phyloP scores from a whole-genome alignment of 2,888 invertebrate species.

The Xylophagus ater region DNA sequence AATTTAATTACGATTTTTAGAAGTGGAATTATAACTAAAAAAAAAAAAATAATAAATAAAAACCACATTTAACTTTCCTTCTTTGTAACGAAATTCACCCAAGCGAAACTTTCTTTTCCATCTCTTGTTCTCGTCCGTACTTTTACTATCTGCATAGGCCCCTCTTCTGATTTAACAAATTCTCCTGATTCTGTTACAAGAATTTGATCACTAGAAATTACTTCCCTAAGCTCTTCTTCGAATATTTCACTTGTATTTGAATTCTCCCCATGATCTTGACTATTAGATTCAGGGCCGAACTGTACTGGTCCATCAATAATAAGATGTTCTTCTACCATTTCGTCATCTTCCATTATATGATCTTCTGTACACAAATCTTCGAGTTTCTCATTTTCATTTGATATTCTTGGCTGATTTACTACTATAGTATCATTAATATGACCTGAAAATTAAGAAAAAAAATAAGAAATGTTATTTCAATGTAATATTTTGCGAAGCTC shows the following conservation, averaged over 20 bases:
- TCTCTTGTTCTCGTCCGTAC: constrained; percentile 10
- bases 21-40: no score
- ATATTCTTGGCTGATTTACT: constrained; percentile 66
- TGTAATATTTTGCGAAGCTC: no score
- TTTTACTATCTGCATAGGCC: constrained; percentile 12
- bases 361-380: constrained; percentile 14
- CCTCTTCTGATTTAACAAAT: constrained; percentile 5
- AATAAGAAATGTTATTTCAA: constrained; percentile 6
- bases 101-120: constrained; percentile 11
- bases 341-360: constrained; percentile 11
- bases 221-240: constrained; percentile 9
- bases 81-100: constrained; percentile 14
- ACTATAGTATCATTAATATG: constrained; percentile 73
- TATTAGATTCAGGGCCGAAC: background rate
- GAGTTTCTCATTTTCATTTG: constrained; percentile 39
- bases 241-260: constrained; percentile 9
- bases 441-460: constrained; percentile 12
- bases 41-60: no score
- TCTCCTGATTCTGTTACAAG: constrained; percentile 8
- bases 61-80: constrained; percentile 10
- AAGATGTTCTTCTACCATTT: constrained; percentile 13
- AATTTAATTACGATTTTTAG: no score
- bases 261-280: constrained; percentile 1
- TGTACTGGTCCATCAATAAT: constrained; percentile 11
- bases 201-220: constrained; percentile 12